Base-by-base conservation (phyloP, 2,797 vertebrate species). In the Amphiprion clarkii region DNA sequence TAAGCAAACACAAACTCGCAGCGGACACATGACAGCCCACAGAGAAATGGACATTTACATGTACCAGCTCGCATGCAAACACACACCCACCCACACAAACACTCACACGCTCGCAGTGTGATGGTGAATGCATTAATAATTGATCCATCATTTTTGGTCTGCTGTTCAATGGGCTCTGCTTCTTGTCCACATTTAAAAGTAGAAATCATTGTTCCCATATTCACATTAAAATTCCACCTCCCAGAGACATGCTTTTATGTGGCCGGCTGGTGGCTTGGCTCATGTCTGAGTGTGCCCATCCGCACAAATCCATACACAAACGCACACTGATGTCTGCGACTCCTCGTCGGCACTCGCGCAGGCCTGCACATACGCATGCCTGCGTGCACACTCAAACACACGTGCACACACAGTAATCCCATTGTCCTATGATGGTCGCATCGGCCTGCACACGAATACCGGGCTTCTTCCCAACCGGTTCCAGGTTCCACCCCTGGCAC, bases 191-290 rank as follows among this genome's bases (percentile, higher is more conserved):
- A 78, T 92, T 89, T 91, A 89, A 93, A 92, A 93, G 92, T 91
- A 90, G 91, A 92, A 94, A 94, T 93, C 88, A 93, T 95, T 94
- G 93, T 95, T 94, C 92, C 87, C 90, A 91, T 94, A 93, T 89
- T 91, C 92, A 91, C 92, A 94, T 93, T 91, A 94, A 94, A 92
- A 95, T 93, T 93, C 93, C 89, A 84, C 85, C 92, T 93, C 89
- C 91, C 88, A 85, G 82, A 93, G 90, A 90, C 80, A 12, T 25
- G 74, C 90, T 91, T 93, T 95, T n/a, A 94, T 95, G 94, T 94
- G 94, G 93, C 85, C n/a, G 73, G 74, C 88, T 92, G 86, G 92
- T 79, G 94, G 94, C 89, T 94, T 93, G 93, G 93, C 93, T 90
- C 90, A 87, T 82, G 85, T 87, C 88, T 93, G 84, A 84, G 88